Evolutionary conservation across 2,888 invertebrate genomes (phyloP).

Genomic region (Seira musarum): DNA sequence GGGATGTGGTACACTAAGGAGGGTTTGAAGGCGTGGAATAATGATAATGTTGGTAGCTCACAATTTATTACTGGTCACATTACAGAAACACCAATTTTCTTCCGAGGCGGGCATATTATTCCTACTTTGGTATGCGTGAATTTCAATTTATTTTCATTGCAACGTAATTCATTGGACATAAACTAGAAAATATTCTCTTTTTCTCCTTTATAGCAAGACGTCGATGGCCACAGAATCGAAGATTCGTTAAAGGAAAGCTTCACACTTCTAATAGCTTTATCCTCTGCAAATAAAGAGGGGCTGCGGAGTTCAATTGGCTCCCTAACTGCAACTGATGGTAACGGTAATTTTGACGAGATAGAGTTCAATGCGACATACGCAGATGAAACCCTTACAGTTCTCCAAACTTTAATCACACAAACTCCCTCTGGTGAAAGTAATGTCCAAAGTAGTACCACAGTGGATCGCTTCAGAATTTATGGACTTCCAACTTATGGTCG

Average conservation of each 20-base stretch:
- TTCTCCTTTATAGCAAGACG: conserved; percentile 34
- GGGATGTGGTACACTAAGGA: conserved; percentile 70
- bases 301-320: no score
- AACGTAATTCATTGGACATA: no score
- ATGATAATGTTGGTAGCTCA: conserved; percentile 70
- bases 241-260: conserved; percentile 51
- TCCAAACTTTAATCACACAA: neutral
- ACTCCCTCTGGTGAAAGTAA: neutral
- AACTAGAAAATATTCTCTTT: no score
- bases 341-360: neutral
- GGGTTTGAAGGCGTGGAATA: conserved; percentile 57
- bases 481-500: conserved; percentile 20
- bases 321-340: conserved; percentile 29
- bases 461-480: conserved; percentile 38
- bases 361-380: conserved; percentile 12
- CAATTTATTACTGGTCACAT: conserved; percentile 70
- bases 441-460: conserved; percentile 27
- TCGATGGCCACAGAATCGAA: conserved; percentile 25
- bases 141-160: no score
- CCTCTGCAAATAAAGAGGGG: neutral
- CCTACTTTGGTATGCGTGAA: conserved; percentile 74
- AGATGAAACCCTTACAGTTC: neutral
- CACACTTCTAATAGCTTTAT: conserved; percentile 49
- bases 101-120: conserved; percentile 77
- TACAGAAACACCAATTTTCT: conserved; percentile 75